Percentiles rank a stretch among this genome's conserved stretches.
phyloP scores from a whole-genome alignment of 92 coral and sea anemone genomes.

The Blastomussa wellsi region DNA sequence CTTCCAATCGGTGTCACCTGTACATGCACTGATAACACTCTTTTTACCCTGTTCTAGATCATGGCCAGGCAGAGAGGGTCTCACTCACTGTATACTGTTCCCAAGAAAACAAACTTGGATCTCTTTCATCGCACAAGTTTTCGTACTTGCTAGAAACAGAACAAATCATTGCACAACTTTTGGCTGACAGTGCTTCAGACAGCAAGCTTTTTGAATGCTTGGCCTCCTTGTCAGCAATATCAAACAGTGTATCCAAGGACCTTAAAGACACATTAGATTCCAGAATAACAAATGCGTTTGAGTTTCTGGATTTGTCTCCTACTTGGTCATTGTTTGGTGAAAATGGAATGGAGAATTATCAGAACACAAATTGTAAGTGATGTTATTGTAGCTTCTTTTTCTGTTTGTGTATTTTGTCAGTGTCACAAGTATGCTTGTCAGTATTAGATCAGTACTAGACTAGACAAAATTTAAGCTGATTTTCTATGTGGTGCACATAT shows the following conservation, averaged over 20 bases:
- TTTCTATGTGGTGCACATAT: no score
- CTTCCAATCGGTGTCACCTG: no score
- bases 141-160: constrained; percentile 71
- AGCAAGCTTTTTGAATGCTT: constrained; percentile 64
- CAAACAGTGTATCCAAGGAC: constrained; percentile 67
- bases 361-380: constrained; percentile 57
- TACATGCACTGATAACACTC: no score
- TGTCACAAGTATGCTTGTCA: no score
- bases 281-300: constrained; percentile 84
- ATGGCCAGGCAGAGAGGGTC: constrained; percentile 77
- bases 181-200: constrained; percentile 70
- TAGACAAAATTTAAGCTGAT: no score
- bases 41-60: constrained; percentile 48
- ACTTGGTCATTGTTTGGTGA: constrained; percentile 76
- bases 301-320: constrained; percentile 74
- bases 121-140: constrained; percentile 76
- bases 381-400: neutral
- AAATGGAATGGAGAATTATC: constrained; percentile 40
- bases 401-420: neutral
- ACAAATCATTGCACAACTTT: constrained; percentile 72
- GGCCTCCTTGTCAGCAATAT: constrained; percentile 58
- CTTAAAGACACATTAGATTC: constrained; percentile 68
- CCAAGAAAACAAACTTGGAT: constrained; percentile 58
- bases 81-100: constrained; percentile 70
- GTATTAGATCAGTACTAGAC: no score